A percentile compares a stretch with the other conserved stretches of the same genome.
Conservation (phyloP, 1,140 invertebrate genomes). For the Acromyrmex echinatior region DNA sequence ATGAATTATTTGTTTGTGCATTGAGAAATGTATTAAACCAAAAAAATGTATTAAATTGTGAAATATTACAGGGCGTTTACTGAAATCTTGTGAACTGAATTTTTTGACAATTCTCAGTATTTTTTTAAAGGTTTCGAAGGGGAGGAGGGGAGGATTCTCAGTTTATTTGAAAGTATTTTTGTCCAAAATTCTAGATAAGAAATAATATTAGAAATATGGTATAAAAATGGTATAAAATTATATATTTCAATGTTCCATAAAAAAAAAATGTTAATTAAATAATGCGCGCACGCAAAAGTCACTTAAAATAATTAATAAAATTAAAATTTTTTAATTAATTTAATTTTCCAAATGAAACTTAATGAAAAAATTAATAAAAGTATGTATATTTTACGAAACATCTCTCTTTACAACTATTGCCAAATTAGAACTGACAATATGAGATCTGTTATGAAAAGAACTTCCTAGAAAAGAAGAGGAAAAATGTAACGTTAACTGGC, state of each 20-base stretch:
- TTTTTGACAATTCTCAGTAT: too few relatives aligned
- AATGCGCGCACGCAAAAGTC: neutral
- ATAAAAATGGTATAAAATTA: neutral
- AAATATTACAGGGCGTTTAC: too few relatives aligned
- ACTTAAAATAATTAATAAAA: neutral
- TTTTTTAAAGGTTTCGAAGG: too few relatives aligned
- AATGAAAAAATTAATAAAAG: neutral
- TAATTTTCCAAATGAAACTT: neutral
- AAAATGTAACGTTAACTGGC: constrained; percentile 32
- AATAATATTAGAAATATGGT: neutral
- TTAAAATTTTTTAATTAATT: neutral
- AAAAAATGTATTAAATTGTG: neutral
- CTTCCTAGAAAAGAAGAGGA: neutral
- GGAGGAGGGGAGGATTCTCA: too few relatives aligned
- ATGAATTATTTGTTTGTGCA: neutral
- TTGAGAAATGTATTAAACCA: neutral
- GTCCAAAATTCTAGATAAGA: too few relatives aligned
- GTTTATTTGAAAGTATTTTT: too few relatives aligned
- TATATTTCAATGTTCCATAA: neutral
- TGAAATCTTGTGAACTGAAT: too few relatives aligned
- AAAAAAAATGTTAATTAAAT: neutral
- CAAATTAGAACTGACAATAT: neutral
- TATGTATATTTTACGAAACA: neutral
- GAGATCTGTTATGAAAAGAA: neutral
- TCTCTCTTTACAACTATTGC: neutral